Conservation (phyloP, 35 echinoderm and acorn worm genomes). For the Apostichopus californicus region DNA sequence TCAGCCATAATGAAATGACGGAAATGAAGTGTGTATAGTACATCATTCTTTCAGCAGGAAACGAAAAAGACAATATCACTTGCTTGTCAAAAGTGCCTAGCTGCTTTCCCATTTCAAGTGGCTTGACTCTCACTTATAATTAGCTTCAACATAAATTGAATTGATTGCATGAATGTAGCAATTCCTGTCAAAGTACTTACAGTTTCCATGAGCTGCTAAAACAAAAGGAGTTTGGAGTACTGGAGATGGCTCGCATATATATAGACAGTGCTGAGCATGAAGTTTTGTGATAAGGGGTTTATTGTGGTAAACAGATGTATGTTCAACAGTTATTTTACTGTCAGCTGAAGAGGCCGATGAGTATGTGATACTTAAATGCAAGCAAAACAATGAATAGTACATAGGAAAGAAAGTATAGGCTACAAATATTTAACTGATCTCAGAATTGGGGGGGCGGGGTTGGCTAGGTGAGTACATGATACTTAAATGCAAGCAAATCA, state of each 20-base stretch:
- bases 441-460: too few species aligned
- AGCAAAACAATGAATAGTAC: too few species aligned
- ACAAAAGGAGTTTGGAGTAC: not conserved
- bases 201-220: not conserved
- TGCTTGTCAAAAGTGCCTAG: slow-evolving; percentile 4
- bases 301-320: too few species aligned
- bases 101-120: not conserved
- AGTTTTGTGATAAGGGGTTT: too few species aligned
- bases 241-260: not conserved
- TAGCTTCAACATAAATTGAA: not conserved
- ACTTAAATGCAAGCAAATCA: too few species aligned
- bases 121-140: not conserved
- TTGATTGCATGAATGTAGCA: not conserved
- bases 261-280: too few species aligned
- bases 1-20: not conserved
- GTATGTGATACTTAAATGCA: too few species aligned
- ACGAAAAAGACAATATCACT: not conserved
- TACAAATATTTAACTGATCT: too few species aligned
- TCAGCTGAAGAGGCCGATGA: too few species aligned
- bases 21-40: not conserved
- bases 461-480: too few species aligned
- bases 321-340: too few species aligned
- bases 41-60: not conserved
- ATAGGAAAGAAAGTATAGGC: too few species aligned
- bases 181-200: not conserved